Conservation (phyloP, 2,797 vertebrate genomes). For the Brotogeris chrysoptera region DNA sequence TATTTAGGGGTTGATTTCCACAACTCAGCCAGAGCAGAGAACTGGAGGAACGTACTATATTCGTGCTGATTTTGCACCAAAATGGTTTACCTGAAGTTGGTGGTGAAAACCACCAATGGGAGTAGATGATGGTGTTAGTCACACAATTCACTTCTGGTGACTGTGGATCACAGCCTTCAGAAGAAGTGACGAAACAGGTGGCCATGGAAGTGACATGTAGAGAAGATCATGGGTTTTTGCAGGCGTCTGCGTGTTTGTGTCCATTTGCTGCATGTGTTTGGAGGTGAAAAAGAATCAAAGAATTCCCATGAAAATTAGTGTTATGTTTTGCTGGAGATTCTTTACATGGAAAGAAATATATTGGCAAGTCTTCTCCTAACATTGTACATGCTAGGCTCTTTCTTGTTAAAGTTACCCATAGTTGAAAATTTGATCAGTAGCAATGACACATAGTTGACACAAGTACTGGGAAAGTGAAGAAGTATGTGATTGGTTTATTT, state of each 20-base stretch:
- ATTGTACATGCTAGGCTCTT: no score
- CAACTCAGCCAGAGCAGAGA: not conserved
- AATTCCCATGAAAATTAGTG: not conserved
- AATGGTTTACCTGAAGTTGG: not conserved
- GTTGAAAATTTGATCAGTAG: not conserved
- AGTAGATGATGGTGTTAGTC: not conserved
- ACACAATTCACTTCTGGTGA: not conserved
- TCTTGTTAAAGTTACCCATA: no score
- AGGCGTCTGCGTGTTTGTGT: not conserved
- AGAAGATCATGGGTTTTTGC: not conserved
- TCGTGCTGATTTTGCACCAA: not conserved
- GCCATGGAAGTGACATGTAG: fast-evolving
- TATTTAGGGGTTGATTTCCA: not conserved
- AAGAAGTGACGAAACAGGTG: not conserved
- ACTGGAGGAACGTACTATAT: not conserved
- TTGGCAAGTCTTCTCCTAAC: not conserved
- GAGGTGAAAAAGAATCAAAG: not conserved
- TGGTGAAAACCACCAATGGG: not conserved
- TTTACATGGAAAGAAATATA: not conserved
- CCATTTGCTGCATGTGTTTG: not conserved
- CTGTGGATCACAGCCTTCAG: not conserved
- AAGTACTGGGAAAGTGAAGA: not conserved
- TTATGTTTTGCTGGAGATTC: not conserved
- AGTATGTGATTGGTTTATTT: not conserved
- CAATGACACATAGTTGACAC: not conserved